Conservation (phyloP, 2,888 invertebrate genomes). For the Anoncus sp. region DNA sequence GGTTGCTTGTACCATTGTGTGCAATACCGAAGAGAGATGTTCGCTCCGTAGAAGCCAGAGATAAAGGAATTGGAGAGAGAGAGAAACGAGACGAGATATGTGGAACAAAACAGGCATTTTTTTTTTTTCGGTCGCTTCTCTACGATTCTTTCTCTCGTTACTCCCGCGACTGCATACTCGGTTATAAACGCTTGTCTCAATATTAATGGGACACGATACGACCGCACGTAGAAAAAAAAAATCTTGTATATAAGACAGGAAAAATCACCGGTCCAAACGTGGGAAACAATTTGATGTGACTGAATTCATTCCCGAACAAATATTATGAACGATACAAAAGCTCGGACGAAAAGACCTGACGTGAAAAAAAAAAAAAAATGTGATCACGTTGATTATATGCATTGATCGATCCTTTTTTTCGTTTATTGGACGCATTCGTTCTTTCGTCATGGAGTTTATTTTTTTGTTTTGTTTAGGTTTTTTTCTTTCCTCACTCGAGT, state of each 20-base stretch:
- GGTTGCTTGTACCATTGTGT: conserved; percentile 70
- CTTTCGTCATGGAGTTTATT: conserved; percentile 34
- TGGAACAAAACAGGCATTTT: conserved; percentile 41
- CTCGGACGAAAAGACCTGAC: conserved; percentile 13
- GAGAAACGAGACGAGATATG: background rate
- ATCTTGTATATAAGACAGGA: background rate
- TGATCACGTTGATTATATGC: conserved; percentile 22
- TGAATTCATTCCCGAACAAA: conserved; percentile 43
- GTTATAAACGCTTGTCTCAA: conserved; percentile 40
- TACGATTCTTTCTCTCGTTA: conserved; percentile 35
- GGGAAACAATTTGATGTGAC: conserved; percentile 44
- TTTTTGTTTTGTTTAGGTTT: background rate
- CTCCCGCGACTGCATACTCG: conserved; percentile 6
- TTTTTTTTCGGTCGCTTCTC: conserved; percentile 43
- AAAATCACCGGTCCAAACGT: conserved; percentile 38
- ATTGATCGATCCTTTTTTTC: conserved; percentile 45
- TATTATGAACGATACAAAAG: conserved; percentile 30
- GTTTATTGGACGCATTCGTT: conserved; percentile 24
- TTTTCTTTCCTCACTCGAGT: conserved; percentile 23
- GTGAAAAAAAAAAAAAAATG: conserved; percentile 1
- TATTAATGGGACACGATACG: conserved; percentile 47
- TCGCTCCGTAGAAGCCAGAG: background rate
- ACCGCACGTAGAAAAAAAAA: conserved; percentile 38
- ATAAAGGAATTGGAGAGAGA: conserved; percentile 2
- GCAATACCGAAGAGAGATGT: conserved; percentile 34